Base-by-base conservation (phyloP, 2,888 invertebrate species). In the Dyspetes luteomarginatus region DNA sequence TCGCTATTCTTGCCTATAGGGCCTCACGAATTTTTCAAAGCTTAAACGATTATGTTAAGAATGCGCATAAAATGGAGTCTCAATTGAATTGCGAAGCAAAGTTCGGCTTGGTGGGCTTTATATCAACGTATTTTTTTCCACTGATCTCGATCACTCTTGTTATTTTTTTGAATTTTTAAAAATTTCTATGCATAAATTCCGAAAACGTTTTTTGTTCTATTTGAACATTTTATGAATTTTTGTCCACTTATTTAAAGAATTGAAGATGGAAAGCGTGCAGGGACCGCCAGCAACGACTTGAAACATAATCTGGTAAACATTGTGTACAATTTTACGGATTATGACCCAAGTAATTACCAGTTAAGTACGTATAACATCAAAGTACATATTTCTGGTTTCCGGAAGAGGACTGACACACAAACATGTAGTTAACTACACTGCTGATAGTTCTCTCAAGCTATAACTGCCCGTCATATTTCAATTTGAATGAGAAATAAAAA, bases 401-500 rank as follows among this genome's bases (percentile, higher is more conserved):
- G 9, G 2, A 36, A 36, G 12, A 36, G 12, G 1, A 30, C 15
- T 26, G 30, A 15, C 48, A 65, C 50, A 36, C 12, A 9, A 12
- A n/a, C n/a, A n/a, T n/a, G n/a, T n/a, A 45, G 50, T 50, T 52
- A 22, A 62, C 48, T 19, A 60, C 28, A 67, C n/a, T 64, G 62
- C 24, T 30, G 55, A 67, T 17, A 52, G n/a, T 19, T 24, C 15
- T 60, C 43, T 36, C 15, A 43, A 69, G n/a, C n/a, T 48, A 24
- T 36, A 36, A n/a, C 62, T 69, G 69, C n/a, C 30, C 26, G 22
- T 75, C 74, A 69, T 69, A 69, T 36, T 62, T 72, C 60, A 80
- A 80, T 80, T 30, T 65, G 24, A 52, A 80, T 65, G 48, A 65
- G 58, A 67, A 80, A 62, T 73, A 73, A 64, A 64, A 55, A 41